A percentile compares a stretch with the other conserved stretches of the same genome.
These are phyloP conservation scores for Lapara coniferarum DNA, from an alignment of 2,888 invertebrate species.

Conservation along the genomic window DNA sequence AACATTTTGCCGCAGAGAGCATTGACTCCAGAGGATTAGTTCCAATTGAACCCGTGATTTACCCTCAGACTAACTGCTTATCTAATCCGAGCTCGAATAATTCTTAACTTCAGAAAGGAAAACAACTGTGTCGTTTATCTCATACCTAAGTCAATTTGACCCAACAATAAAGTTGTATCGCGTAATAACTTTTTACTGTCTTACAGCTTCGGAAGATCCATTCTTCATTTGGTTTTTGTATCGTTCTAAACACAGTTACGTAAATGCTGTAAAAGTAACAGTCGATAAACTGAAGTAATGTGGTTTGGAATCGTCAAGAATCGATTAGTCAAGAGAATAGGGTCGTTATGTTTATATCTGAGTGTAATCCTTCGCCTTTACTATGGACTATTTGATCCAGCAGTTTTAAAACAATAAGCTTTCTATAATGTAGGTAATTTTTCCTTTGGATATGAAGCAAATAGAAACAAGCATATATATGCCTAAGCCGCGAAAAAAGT, in stretches of 20 bases:
- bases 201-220: constrained; percentile 17
- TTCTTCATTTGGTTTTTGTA: constrained; percentile 21
- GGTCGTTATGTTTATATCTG: constrained; percentile 54
- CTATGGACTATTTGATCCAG: neutral
- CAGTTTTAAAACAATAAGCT: neutral
- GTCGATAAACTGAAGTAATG: constrained; percentile 63
- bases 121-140: constrained; percentile 18
- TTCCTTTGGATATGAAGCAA: no score
- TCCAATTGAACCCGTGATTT: constrained; percentile 17
- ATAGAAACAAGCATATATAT: no score
- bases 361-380: constrained; percentile 26
- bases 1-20: constrained; percentile 15
- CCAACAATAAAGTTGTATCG: constrained; percentile 26
- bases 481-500: no score
- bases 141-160: constrained; percentile 23
- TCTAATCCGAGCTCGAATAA: constrained; percentile 11
- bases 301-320: constrained; percentile 57
- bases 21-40: constrained; percentile 21
- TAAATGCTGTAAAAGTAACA: constrained; percentile 49
- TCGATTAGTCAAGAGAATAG: constrained; percentile 58
- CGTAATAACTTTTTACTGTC: constrained; percentile 33
- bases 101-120: constrained; percentile 21
- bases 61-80: constrained; percentile 22
- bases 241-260: constrained; percentile 33
- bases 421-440: no score